Percentiles rank a stretch among this genome's conserved stretches.
Conservation (phyloP, 2,113 vertebrate species). For the Mormoops blainvillei region DNA sequence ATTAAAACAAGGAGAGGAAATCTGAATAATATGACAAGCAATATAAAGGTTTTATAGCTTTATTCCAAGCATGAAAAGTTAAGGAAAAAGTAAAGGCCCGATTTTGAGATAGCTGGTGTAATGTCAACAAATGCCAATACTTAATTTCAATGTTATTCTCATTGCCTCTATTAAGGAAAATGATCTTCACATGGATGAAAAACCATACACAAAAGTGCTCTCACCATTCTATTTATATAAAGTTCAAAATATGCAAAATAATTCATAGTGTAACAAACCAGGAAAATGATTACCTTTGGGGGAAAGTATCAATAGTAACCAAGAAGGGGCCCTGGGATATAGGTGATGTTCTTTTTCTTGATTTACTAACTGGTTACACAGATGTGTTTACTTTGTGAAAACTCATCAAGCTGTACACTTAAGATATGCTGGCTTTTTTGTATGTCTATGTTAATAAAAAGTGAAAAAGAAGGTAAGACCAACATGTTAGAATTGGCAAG, state of each 20-base stretch:
- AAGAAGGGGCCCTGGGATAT: neutral
- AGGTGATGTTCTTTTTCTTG: neutral
- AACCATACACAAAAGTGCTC: neutral
- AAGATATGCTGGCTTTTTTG: neutral
- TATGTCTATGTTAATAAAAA: neutral
- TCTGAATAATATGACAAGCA: neutral
- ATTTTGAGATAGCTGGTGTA: neutral
- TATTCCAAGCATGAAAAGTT: neutral
- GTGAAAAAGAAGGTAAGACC: neutral
- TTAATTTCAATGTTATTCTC: constrained; percentile 4
- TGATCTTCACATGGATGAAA: neutral
- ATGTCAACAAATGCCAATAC: neutral
- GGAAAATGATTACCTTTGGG: neutral
- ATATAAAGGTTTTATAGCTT: neutral
- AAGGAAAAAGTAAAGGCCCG: neutral
- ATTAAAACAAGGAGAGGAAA: neutral
- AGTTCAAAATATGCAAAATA: neutral
- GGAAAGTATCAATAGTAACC: neutral
- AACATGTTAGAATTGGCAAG: neutral
- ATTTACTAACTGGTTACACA: neutral
- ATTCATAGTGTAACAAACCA: neutral
- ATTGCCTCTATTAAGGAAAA: neutral
- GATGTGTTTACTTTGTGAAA: neutral
- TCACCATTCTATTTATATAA: neutral
- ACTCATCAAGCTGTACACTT: neutral